phyloP scores from a whole-genome alignment of 1,140 invertebrate species.

The Thaumetopoea pityocampa region DNA sequence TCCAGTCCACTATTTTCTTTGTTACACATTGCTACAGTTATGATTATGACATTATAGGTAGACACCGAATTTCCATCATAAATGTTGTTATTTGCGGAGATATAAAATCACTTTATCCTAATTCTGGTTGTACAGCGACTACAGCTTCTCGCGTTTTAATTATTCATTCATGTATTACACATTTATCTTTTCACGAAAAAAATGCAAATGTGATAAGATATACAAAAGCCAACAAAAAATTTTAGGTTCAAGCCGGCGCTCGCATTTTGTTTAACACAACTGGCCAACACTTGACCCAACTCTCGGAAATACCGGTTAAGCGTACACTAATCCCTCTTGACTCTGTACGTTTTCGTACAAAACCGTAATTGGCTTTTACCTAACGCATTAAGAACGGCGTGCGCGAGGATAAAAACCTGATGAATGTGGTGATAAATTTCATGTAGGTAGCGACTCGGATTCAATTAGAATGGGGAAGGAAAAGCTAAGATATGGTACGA shows the following conservation, averaged over 20 bases:
- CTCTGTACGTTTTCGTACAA: conserved; percentile 12
- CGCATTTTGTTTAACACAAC: conserved; percentile 2
- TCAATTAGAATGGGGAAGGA: conserved; percentile 30
- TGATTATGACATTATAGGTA: too few species aligned
- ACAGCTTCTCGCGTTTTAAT: background rate
- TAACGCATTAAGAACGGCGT: conserved; percentile 22
- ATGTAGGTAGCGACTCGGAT: conserved; percentile 30
- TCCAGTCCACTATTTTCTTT: too few species aligned
- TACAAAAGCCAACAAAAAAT: background rate
- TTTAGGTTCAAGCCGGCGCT: conserved; percentile 1
- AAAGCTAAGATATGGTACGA: conserved; percentile 10
- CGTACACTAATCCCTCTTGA: conserved; percentile 1
- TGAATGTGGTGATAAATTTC: conserved; percentile 36
- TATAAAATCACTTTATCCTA: conserved; percentile 7
- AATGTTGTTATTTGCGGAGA: too few species aligned
- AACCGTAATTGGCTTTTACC: conserved; percentile 19
- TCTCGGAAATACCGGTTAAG: background rate
- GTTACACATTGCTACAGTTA: too few species aligned
- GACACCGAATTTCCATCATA: too few species aligned
- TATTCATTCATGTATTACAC: conserved; percentile 4
- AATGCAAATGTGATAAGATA: conserved; percentile 2
- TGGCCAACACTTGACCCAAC: conserved; percentile 5
- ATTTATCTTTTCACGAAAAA: background rate
- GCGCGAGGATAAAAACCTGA: conserved; percentile 29
- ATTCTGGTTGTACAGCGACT: too few species aligned